These are phyloP conservation scores for Ameiurus melas DNA, from an alignment of 2,113 vertebrate genomes.

Conservation along the genomic window DNA sequence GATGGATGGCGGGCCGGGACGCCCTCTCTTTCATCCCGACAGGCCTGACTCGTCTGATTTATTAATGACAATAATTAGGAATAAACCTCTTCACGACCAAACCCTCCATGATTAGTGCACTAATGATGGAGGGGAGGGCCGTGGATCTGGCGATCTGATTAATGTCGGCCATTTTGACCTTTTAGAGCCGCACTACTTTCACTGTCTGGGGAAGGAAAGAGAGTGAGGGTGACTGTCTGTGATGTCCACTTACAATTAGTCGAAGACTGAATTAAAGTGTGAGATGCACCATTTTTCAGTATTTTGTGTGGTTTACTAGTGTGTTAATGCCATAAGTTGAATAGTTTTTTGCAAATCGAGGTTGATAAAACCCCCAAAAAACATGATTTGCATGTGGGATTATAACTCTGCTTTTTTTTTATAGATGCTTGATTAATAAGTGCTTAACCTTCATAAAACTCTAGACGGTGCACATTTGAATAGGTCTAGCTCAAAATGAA, in stretches of 20 bases:
- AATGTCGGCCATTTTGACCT: slow-evolving; percentile 60
- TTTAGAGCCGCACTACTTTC: slow-evolving; percentile 51
- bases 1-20: slow-evolving; percentile 57
- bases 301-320: slow-evolving; percentile 22
- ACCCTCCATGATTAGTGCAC: slow-evolving; percentile 62
- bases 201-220: slow-evolving; percentile 43
- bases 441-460: slow-evolving; percentile 11
- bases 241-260: slow-evolving; percentile 56
- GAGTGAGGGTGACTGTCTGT: slow-evolving; percentile 47
- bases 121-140: slow-evolving; percentile 59
- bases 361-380: neutral
- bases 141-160: slow-evolving; percentile 57
- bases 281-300: slow-evolving; percentile 34
- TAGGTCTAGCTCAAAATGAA: slow-evolving; percentile 14
- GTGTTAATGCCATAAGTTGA: neutral
- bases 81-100: slow-evolving; percentile 63
- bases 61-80: slow-evolving; percentile 68
- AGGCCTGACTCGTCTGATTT: slow-evolving; percentile 59
- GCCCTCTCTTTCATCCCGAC: slow-evolving; percentile 60
- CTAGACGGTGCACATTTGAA: neutral
- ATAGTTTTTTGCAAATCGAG: neutral
- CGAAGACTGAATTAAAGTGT: slow-evolving; percentile 47
- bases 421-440: neutral
- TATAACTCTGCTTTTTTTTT: slow-evolving; percentile 5
- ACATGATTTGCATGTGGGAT: neutral